A percentile compares a stretch with the other conserved stretches of the same genome.
Evolutionary conservation across 2,888 invertebrate genomes (phyloP).

Genomic region (Mactromeris polynyma): DNA sequence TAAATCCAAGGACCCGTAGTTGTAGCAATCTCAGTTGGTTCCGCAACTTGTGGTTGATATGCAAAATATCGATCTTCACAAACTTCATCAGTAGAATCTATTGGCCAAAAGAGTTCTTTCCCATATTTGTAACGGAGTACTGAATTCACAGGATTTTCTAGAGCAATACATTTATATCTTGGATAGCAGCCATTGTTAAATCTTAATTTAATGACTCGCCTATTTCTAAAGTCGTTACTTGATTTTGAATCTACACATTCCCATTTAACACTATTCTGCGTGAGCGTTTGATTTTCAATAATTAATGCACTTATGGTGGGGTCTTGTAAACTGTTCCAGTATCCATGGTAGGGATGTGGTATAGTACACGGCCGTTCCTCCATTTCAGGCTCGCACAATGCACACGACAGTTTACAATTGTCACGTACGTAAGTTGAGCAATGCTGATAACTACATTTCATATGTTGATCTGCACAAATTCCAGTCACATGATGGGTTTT

Average conservation of each 20-base stretch:
- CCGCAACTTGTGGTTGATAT: slow-evolving; percentile 44
- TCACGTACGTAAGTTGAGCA: slow-evolving; percentile 61
- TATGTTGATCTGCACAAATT: slow-evolving; percentile 67
- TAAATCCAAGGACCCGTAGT: slow-evolving; percentile 62
- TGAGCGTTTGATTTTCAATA: slow-evolving; percentile 60
- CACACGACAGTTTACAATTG: slow-evolving; percentile 66
- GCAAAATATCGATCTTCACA: slow-evolving; percentile 67
- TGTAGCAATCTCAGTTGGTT: slow-evolving; percentile 39
- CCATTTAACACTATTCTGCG: slow-evolving; percentile 52
- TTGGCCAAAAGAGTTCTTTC: slow-evolving; percentile 65
- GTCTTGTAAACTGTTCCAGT: slow-evolving; percentile 61
- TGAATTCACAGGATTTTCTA: slow-evolving; percentile 61
- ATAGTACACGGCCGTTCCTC: slow-evolving; percentile 64
- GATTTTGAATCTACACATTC: slow-evolving; percentile 59
- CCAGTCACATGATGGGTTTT: slow-evolving; percentile 66
- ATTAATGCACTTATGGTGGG: slow-evolving; percentile 52
- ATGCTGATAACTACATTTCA: slow-evolving; percentile 66
- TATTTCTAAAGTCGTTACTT: slow-evolving; percentile 10
- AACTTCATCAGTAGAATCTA: slow-evolving; percentile 58
- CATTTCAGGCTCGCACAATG: slow-evolving; percentile 64
- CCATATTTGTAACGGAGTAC: slow-evolving; percentile 62
- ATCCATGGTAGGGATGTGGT: slow-evolving; percentile 50
- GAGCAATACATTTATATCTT: slow-evolving; percentile 65
- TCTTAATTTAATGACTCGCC: slow-evolving; percentile 59
- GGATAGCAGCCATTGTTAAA: slow-evolving; percentile 67